Evolutionary conservation across 2,888 invertebrate species (phyloP).

Genomic region (Tachina fera): DNA sequence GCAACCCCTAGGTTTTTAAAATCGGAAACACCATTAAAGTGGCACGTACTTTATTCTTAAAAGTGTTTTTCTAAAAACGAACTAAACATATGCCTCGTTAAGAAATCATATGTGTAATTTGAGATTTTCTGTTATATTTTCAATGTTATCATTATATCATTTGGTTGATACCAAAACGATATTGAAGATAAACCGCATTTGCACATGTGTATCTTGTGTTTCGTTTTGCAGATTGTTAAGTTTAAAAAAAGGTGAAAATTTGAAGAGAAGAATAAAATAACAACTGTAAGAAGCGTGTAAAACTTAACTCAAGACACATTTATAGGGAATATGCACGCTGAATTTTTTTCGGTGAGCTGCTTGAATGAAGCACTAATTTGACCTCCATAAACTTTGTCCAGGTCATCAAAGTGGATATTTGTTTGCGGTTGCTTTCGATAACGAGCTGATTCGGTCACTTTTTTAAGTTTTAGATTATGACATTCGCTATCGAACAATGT

Average conservation of each 20-base stretch:
- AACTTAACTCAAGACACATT: background rate
- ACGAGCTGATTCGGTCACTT: no score
- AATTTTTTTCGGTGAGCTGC: no score
- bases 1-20: conserved; percentile 56
- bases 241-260: conserved; percentile 28
- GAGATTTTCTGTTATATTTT: conserved; percentile 41
- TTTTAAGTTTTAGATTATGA: no score
- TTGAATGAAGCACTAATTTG: no score
- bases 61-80: conserved; percentile 13
- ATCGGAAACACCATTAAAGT: conserved; percentile 46
- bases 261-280: background rate
- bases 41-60: conserved; percentile 55
- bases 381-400: no score
- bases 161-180: conserved; percentile 26
- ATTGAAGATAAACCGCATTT: conserved; percentile 35
- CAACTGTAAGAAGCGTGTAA: background rate
- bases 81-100: conserved; percentile 36
- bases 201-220: conserved; percentile 34
- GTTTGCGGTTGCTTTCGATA: no score
- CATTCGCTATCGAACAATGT: no score
- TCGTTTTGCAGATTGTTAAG: background rate
- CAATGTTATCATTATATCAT: conserved; percentile 28
- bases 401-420: no score
- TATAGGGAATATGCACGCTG: no score
- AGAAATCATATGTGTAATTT: conserved; percentile 54